Evolutionary conservation across 1,140 invertebrate species (phyloP), one percentile per base, ranked within the genome.

Genomic region (Drosophila seguyi): DNA sequence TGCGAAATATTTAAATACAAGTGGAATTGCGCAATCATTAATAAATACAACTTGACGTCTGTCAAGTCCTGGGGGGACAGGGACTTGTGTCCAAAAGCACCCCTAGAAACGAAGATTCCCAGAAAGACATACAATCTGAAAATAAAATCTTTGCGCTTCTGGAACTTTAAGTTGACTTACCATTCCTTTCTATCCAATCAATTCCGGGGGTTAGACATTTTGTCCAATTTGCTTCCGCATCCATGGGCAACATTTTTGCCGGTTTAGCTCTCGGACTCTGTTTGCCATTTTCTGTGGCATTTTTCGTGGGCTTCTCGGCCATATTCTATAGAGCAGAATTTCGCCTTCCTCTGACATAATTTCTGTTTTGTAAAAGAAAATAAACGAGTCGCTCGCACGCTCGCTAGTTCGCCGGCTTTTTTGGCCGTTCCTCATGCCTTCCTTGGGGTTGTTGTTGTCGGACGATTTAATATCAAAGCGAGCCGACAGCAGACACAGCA

Each of bases 391-490:
- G 44, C 82, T 81, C 56, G 82, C 81, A 86, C 78, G 81, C 79
- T 86, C 57, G 20, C 52, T 20, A 53, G 47, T 63, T 81, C 59
- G 81, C 81, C 80, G 66, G 77, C 74, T 31, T 83, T 59, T 83
- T 83, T 56, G 59, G 72, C 48, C 47, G 52, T 47, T 62, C 48
- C 59, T 71, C 79, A 60, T 79, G 45, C 34, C 53, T 34, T 62
- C 53, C 53, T 55, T 22, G 56, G 57, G 62, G 76, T 62, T 67
- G 47, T 59, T 67, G 55, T 61, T 82, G 69, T 57, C 72, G 71
- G 57, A 81, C 84, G 76, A 90, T 87, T 87, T 87, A 87, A 88
- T 87, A 87, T 87, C 84, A 87, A 87, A 87, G 84, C 48, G 36
- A 71, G 73, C 84, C 84, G 83, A 65, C 83, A 76, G 72, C 69